These are phyloP conservation scores for Cantharis rustica DNA, from an alignment of 2,888 invertebrate species.

Conservation along the genomic window DNA sequence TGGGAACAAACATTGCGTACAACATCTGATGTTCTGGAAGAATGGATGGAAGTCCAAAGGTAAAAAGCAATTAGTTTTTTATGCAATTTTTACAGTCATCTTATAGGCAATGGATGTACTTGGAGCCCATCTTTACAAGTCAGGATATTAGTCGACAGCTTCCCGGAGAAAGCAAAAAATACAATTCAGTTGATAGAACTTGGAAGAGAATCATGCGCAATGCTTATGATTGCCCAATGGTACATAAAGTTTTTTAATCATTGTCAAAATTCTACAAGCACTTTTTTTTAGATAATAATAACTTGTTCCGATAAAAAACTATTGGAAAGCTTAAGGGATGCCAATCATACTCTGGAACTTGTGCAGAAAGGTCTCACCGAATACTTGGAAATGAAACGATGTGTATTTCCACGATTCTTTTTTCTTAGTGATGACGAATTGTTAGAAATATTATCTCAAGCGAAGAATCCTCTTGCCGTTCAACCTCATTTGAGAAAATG, in stretches of 20 bases:
- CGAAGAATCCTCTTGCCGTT: conserved; percentile 75
- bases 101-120: conserved; percentile 76
- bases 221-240: conserved; percentile 71
- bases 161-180: conserved; percentile 79
- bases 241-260: conserved; percentile 48
- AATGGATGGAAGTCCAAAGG: conserved; percentile 78
- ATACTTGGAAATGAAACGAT: conserved; percentile 77
- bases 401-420: conserved; percentile 77
- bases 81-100: conserved; percentile 3
- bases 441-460: conserved; percentile 79
- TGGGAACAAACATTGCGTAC: conserved; percentile 74
- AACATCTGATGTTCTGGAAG: conserved; percentile 66
- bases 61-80: conserved; percentile 42
- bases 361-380: conserved; percentile 78
- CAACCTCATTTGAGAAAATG: conserved; percentile 84
- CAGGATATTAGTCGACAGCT: conserved; percentile 80
- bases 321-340: conserved; percentile 71
- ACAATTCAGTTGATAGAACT: conserved; percentile 76
- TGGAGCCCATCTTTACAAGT: conserved; percentile 82
- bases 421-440: conserved; percentile 85
- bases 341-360: conserved; percentile 70
- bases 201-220: conserved; percentile 79
- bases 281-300: conserved; percentile 61
- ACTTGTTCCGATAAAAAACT: conserved; percentile 68
- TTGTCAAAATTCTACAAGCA: background rate